phyloP scores from a whole-genome alignment of 2,888 invertebrate genomes.

The Drosophila fungiperda region DNA sequence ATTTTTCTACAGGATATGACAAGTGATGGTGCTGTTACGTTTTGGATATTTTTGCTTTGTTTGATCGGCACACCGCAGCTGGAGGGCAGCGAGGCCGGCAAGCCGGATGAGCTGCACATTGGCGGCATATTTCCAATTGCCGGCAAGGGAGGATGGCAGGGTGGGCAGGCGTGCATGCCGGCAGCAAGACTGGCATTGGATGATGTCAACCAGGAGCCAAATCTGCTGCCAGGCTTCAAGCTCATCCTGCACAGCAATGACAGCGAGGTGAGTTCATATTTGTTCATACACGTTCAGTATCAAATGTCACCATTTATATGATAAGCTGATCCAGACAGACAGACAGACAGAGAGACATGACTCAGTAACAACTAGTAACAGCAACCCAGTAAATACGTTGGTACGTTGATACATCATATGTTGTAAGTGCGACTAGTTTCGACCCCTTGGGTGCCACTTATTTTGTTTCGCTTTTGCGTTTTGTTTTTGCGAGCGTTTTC shows the following conservation, averaged over 20 bases:
- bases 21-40: slow-evolving; percentile 85
- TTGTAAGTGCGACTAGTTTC: slow-evolving; percentile 48
- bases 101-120: slow-evolving; percentile 92
- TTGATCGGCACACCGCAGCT: slow-evolving; percentile 83
- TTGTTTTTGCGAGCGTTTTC: slow-evolving; percentile 61
- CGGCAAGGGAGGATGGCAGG: slow-evolving; percentile 98
- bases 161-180: slow-evolving; percentile 99
- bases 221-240: slow-evolving; percentile 95
- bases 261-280: slow-evolving; percentile 92
- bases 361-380: slow-evolving; percentile 4
- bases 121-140: slow-evolving; percentile 99
- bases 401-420: slow-evolving; percentile 8
- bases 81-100: slow-evolving; percentile 82
- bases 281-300: slow-evolving; percentile 6
- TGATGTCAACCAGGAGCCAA: slow-evolving; percentile 95
- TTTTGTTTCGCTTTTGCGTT: slow-evolving; percentile 66
- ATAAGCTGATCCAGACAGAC: slow-evolving; percentile 35
- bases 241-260: slow-evolving; percentile 97
- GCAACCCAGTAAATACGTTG: slow-evolving; percentile 28
- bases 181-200: slow-evolving; percentile 98
- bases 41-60: slow-evolving; percentile 85
- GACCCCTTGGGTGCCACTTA: slow-evolving; percentile 72
- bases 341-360: not conserved
- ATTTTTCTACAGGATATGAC: slow-evolving; percentile 84
- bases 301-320: slow-evolving; percentile 19